These are phyloP conservation scores for Neoniphon sammara DNA, from an alignment of 2,797 vertebrate genomes.

Conservation along the genomic window DNA sequence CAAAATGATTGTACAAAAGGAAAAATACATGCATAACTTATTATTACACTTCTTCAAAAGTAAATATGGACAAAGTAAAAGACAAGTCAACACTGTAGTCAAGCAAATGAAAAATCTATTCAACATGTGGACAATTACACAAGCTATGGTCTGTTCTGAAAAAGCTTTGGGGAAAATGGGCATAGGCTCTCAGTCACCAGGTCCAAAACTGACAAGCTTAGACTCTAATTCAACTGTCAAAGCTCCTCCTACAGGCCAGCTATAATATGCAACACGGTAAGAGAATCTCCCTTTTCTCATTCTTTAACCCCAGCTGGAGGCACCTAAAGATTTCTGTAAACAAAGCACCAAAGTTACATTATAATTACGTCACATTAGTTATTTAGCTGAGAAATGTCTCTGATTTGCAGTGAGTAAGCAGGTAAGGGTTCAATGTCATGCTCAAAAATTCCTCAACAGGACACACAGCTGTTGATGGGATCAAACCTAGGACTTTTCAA, in stretches of 20 bases:
- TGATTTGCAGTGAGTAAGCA: neutral
- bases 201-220: conserved; percentile 12
- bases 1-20: conserved; percentile 41
- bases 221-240: conserved; percentile 58
- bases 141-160: conserved; percentile 9
- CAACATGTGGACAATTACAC: neutral
- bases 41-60: conserved; percentile 2
- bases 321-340: conserved; percentile 17
- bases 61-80: neutral
- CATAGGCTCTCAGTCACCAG: neutral
- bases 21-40: conserved; percentile 33
- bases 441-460: conserved; percentile 1
- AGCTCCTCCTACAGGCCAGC: conserved; percentile 79
- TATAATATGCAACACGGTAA: conserved; percentile 41
- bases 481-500: conserved; percentile 5
- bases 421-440: neutral
- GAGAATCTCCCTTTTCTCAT: conserved; percentile 2
- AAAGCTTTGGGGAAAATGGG: neutral
- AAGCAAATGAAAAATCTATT: neutral
- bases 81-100: neutral
- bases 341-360: neutral
- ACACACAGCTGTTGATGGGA: conserved; percentile 24
- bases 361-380: conserved; percentile 3
- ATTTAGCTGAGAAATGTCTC: neutral
- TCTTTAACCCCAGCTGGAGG: neutral